Conservation (phyloP, 2,888 invertebrate genomes). For the Pimpla rufipes region DNA sequence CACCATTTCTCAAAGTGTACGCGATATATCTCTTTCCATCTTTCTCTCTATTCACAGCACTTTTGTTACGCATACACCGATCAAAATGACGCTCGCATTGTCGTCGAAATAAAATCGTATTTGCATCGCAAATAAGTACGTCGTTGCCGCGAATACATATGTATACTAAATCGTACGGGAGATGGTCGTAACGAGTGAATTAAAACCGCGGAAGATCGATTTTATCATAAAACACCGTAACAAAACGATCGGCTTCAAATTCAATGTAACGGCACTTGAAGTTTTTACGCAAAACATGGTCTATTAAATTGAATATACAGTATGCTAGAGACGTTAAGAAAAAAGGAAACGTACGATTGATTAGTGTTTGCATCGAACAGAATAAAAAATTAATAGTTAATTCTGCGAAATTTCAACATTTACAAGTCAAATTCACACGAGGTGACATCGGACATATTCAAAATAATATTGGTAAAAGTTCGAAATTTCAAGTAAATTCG, state of each 20-base stretch:
- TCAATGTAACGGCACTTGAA: not conserved
- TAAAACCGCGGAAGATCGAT: constrained; percentile 48
- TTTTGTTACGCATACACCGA: constrained; percentile 36
- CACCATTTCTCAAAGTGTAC: not conserved
- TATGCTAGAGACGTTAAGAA: too few species aligned
- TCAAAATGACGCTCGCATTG: constrained; percentile 11
- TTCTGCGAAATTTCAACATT: too few species aligned
- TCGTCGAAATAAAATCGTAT: constrained; percentile 20
- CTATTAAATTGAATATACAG: too few species aligned
- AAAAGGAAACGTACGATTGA: too few species aligned
- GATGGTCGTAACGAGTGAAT: constrained; percentile 20
- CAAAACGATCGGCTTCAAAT: not conserved
- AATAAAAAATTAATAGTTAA: too few species aligned
- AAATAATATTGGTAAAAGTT: too few species aligned
- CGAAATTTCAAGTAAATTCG: too few species aligned
- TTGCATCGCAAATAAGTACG: constrained; percentile 63
- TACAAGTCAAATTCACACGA: too few species aligned
- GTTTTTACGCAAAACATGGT: too few species aligned
- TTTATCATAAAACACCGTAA: constrained; percentile 12
- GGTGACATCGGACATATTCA: too few species aligned
- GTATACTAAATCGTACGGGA: constrained; percentile 16
- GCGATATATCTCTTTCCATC: not conserved
- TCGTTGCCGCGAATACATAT: constrained; percentile 16
- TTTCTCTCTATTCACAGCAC: constrained; percentile 18
- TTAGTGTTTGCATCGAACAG: too few species aligned